Conservation (phyloP, 2,113 vertebrate genomes). For the Sigmodon hispidus region DNA sequence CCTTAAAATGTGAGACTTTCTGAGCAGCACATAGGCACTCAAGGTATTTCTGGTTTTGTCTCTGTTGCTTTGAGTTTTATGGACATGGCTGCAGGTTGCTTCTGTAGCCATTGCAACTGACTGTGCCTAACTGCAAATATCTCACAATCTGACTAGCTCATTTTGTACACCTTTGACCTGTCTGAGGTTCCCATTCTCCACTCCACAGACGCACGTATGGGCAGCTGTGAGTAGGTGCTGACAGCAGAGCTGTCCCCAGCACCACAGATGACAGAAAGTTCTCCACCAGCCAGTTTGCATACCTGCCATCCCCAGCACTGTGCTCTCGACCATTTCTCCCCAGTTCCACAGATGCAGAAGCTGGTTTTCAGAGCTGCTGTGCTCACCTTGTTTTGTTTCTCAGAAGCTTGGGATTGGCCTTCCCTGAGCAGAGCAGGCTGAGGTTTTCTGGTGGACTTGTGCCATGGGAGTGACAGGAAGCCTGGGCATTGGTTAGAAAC, state of each 20-base stretch:
- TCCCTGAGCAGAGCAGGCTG: not conserved
- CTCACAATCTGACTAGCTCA: not conserved
- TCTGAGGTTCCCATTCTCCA: not conserved
- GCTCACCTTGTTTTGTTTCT: not conserved
- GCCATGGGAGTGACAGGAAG: not conserved
- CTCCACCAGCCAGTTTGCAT: not conserved
- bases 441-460: not conserved
- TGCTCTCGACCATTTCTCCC: not conserved
- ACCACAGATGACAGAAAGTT: accelerated
- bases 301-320: not conserved
- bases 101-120: not conserved
- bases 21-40: not conserved
- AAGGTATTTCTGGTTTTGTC: not conserved
- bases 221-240: not conserved
- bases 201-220: not conserved
- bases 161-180: not conserved
- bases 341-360: too few relatives aligned
- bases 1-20: not conserved
- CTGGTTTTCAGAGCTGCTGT: not conserved
- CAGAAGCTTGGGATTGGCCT: not conserved
- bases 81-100: not conserved
- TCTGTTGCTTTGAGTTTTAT: not conserved
- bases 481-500: not conserved
- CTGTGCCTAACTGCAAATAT: not conserved
- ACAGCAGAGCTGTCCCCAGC: not conserved